Evolutionary conservation across 2,797 vertebrate species (phyloP).

Genomic region (Oreochromis mossambicus): DNA sequence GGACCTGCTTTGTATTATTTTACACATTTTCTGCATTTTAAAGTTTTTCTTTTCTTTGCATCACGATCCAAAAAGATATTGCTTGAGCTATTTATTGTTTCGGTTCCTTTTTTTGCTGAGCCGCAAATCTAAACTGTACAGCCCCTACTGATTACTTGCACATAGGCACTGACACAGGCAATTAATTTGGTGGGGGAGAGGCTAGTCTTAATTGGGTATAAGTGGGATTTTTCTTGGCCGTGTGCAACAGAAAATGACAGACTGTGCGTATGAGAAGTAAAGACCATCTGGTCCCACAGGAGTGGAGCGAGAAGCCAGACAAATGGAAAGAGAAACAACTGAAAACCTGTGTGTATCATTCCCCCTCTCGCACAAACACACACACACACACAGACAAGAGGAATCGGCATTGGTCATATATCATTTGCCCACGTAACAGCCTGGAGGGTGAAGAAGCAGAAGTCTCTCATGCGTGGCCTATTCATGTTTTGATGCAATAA

Average conservation of each 20-base stretch:
- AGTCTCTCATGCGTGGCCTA: constrained; percentile 45
- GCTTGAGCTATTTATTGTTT: constrained; percentile 1
- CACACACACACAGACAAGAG: background rate
- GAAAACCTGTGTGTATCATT: constrained; percentile 44
- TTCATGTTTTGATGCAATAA: constrained; percentile 56
- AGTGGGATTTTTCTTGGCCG: constrained; percentile 72
- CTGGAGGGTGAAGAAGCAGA: constrained; percentile 33
- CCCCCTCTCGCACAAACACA: background rate
- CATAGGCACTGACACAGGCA: constrained; percentile 64
- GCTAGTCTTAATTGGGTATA: constrained; percentile 72
- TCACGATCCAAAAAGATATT: background rate
- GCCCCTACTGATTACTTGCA: constrained; percentile 60
- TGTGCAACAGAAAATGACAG: constrained; percentile 68
- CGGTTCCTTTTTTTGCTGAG: constrained; percentile 35
- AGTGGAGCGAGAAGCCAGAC: constrained; percentile 57
- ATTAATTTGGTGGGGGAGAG: constrained; percentile 70
- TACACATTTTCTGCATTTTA: constrained; percentile 4
- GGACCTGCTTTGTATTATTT: background rate
- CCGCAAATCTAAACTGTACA: constrained; percentile 51
- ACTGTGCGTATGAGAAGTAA: constrained; percentile 64
- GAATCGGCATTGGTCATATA: constrained; percentile 41
- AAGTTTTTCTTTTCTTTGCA: constrained; percentile 1
- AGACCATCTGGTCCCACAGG: constrained; percentile 73
- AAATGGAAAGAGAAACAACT: constrained; percentile 68
- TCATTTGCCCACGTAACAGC: constrained; percentile 36